phyloP scores from a whole-genome alignment of 1,140 invertebrate species.

The Nasonia vitripennis region DNA sequence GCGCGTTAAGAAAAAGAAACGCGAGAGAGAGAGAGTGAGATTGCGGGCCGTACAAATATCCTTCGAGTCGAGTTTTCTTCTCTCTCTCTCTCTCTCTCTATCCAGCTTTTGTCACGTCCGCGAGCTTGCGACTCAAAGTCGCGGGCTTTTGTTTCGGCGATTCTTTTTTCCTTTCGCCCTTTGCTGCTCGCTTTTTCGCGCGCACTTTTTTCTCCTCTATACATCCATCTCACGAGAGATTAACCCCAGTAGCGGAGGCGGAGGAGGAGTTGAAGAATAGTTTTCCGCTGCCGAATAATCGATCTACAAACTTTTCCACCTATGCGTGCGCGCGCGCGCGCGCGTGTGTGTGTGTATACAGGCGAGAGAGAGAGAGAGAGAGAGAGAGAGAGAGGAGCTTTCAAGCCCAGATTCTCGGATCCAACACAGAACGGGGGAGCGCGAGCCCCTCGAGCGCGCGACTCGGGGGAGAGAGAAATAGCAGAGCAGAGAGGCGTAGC shows the following conservation, averaged over 20 bases:
- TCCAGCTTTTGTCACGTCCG: slow-evolving; percentile 17
- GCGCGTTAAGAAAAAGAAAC: background rate
- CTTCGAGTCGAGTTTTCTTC: slow-evolving; percentile 4
- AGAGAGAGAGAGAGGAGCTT: slow-evolving; percentile 11
- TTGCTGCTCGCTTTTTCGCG: background rate
- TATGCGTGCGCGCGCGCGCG: background rate
- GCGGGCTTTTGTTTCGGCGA: background rate
- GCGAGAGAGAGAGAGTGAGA: too few species aligned
- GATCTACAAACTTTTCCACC: slow-evolving; percentile 16
- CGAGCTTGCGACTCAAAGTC: background rate
- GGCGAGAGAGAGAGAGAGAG: background rate
- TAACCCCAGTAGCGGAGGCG: background rate
- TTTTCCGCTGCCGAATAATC: slow-evolving; percentile 11
- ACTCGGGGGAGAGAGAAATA: background rate
- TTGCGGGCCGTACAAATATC: too few species aligned
- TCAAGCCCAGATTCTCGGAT: slow-evolving; percentile 11
- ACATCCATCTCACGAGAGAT: slow-evolving; percentile 11
- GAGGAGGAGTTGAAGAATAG: background rate
- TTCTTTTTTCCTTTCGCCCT: background rate
- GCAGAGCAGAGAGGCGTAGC: background rate
- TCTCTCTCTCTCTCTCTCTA: too few species aligned
- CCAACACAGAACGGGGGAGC: background rate
- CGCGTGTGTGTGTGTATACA: background rate
- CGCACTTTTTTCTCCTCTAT: background rate
- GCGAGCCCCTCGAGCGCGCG: background rate